Base-by-base conservation (phyloP, 2,113 vertebrate species). In the Chamaea fasciata region DNA sequence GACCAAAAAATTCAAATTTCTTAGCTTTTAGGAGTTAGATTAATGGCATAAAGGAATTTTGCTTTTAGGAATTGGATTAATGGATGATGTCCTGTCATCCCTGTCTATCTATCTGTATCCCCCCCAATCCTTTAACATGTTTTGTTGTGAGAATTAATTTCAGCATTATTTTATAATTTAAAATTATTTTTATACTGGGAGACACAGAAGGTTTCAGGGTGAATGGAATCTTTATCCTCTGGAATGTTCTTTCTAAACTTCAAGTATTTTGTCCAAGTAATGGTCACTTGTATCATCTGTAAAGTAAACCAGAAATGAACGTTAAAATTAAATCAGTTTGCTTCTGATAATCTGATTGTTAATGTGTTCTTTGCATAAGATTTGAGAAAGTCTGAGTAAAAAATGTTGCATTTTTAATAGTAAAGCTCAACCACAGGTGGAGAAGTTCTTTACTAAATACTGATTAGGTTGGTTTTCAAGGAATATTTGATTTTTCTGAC, bases 401-500 rank as follows among this genome's bases (percentile, higher is more conserved):
- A 84, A 88, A 33, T 22, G 31, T 50, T 95, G 47, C 33, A 7
- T 24, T 93, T 93, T 76, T 71, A 59, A 19, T 55, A 47, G 65
- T 63, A 56, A 64, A 91, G 37, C 70, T 87, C 41, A 65, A 57
- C 62, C 68, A 62, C 26, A 90, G 76, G 83, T 96, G 46, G 64
- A 42, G 39, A 53, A 64, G 37, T 78, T 94, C 70, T 83, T 85
- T 53, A 30, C n/a, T 65, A 73, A 68, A 60, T 76, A 65, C 63
- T 73, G 56, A 84, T 82, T 71, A 68, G 74, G 37, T 81, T 95
- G 77, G 92, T 94, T 93, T 95, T 97, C 96, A 96, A 95, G 86
- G 92, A 93, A 87, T 90, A 90, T 83, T 89, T 94, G 39, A 89
- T 93, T 95, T 94, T 92, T 63, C 52, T 95, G 91, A 90, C 73